Evolutionary conservation across 92 coral and sea anemone species (phyloP).

Genomic region (Epizoanthus rinbou): DNA sequence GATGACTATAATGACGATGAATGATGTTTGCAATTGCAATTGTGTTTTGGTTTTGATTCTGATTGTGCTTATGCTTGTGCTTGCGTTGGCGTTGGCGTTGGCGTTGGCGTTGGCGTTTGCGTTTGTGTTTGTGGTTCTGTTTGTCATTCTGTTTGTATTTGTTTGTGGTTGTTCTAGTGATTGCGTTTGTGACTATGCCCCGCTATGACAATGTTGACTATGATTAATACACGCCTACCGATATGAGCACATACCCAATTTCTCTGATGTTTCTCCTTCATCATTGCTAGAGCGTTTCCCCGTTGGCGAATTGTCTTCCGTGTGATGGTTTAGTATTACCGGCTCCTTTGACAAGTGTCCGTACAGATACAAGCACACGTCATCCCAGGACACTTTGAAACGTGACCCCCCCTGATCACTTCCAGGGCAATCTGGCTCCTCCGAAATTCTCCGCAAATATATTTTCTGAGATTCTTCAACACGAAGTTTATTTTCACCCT

Average conservation of each 20-base stretch:
- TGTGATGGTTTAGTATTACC: slow-evolving; percentile 29
- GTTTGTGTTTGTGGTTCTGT: not conserved
- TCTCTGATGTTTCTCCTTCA: slow-evolving; percentile 23
- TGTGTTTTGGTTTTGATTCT: too few species aligned
- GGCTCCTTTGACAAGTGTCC: slow-evolving; percentile 68
- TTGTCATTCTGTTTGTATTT: not conserved
- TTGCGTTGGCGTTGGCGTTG: too few species aligned
- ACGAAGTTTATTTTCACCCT: not conserved
- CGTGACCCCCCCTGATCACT: not conserved
- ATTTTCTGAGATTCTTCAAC: not conserved
- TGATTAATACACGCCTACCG: not conserved
- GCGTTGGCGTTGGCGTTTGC: too few species aligned
- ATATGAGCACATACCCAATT: slow-evolving; percentile 2
- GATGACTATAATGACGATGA: not conserved
- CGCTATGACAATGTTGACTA: not conserved
- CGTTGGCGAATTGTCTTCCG: not conserved
- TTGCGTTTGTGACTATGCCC: not conserved
- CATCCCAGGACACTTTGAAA: slow-evolving; percentile 67
- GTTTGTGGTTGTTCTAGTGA: too few species aligned
- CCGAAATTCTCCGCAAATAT: not conserved
- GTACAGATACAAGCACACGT: slow-evolving; percentile 69
- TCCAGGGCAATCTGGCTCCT: slow-evolving; percentile 9
- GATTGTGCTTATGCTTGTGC: too few species aligned
- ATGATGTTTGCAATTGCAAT: not conserved
- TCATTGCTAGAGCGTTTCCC: slow-evolving; percentile 21